Percentiles rank a stretch among this genome's conserved stretches.
Conservation (phyloP, 2,888 invertebrate species). For the Amphipoea lucens region DNA sequence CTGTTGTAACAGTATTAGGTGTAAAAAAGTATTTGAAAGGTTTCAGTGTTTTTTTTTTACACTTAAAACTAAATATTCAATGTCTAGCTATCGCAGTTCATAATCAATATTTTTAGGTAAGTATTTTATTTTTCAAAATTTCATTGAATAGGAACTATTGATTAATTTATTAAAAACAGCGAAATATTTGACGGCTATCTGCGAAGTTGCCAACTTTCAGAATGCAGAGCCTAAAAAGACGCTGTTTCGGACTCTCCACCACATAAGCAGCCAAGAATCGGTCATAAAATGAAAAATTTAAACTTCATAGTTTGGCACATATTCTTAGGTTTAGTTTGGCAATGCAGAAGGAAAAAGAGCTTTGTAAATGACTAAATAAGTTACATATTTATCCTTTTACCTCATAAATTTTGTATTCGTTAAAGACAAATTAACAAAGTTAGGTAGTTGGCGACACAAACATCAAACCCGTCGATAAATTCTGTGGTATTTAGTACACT, state of each 20-base stretch:
- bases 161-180: background rate
- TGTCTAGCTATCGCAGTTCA: background rate
- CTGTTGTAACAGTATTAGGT: no score
- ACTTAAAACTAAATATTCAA: background rate
- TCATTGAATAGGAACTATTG: background rate
- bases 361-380: constrained; percentile 3
- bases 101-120: background rate
- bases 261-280: background rate
- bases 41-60: background rate
- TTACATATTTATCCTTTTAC: background rate
- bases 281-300: background rate
- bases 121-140: background rate
- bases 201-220: background rate
- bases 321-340: constrained; percentile 11
- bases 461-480: background rate
- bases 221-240: no score
- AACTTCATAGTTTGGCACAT: background rate
- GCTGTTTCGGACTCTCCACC: background rate
- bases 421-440: constrained; percentile 2
- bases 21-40: background rate
- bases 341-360: constrained; percentile 18
- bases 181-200: background rate
- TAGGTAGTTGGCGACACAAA: background rate
- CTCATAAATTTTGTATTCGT: background rate
- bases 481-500: background rate